A percentile compares a stretch with the other conserved stretches of the same genome.
These are phyloP conservation scores for Leptinotarsa juncta DNA, from an alignment of 2,888 invertebrate species.

Conservation along the genomic window DNA sequence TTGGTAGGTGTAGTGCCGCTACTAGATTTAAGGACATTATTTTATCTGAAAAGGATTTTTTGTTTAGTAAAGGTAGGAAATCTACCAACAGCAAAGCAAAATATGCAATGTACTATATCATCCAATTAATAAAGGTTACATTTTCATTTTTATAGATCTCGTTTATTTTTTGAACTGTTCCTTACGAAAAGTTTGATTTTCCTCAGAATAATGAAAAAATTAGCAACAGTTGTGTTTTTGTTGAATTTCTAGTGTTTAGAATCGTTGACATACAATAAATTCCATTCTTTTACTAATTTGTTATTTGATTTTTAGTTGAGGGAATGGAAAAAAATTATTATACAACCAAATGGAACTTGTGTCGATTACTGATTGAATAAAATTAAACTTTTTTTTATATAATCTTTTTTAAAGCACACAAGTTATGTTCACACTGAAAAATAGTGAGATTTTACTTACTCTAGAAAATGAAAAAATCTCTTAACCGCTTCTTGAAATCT, in stretches of 20 bases:
- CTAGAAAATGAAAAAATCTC: too few relatives aligned
- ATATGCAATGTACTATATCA: slow-evolving; percentile 2
- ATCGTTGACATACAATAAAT: too few relatives aligned
- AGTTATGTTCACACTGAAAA: too few relatives aligned
- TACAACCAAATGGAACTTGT: too few relatives aligned
- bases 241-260: too few relatives aligned
- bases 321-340: not conserved
- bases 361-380: too few relatives aligned
- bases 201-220: not conserved
- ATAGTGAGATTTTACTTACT: too few relatives aligned
- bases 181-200: not conserved
- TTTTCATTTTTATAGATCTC: not conserved
- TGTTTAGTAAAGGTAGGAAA: not conserved
- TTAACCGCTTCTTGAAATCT: too few relatives aligned
- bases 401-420: too few relatives aligned
- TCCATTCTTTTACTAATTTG: not conserved
- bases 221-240: not conserved
- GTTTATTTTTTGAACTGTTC: not conserved
- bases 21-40: slow-evolving; percentile 14
- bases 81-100: not conserved
- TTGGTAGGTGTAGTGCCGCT: not conserved
- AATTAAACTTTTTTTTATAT: too few relatives aligned
- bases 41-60: not conserved
- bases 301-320: not conserved
- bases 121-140: slow-evolving; percentile 11